Percentiles rank a stretch among this genome's conserved stretches.
Evolutionary conservation across 2,797 vertebrate species (phyloP).

Genomic region (Anguilla obscura): DNA sequence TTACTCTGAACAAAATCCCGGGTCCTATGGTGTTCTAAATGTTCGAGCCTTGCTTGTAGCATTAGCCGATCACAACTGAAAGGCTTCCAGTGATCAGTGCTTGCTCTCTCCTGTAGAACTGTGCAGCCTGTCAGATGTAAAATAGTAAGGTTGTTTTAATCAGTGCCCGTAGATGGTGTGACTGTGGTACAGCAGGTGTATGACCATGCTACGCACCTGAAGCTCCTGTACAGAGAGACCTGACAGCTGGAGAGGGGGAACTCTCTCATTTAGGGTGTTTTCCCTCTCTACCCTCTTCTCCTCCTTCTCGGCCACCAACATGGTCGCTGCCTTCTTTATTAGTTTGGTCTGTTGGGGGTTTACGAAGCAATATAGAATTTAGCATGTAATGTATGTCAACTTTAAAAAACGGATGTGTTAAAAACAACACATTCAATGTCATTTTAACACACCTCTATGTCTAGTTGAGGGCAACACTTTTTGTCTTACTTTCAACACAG

Average conservation of each 20-base stretch:
- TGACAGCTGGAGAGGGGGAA: conserved; percentile 61
- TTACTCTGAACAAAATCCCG: neutral
- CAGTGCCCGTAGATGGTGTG: neutral
- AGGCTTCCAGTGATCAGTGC: no score
- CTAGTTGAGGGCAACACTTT: no score
- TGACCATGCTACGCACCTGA: conserved; percentile 55
- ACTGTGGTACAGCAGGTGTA: neutral
- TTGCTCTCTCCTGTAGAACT: no score
- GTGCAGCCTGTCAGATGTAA: no score
- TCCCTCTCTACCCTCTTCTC: conserved; percentile 58
- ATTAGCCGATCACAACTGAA: neutral
- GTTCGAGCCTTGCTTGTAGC: neutral
- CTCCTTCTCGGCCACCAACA: conserved; percentile 67
- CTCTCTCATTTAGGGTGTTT: conserved; percentile 62
- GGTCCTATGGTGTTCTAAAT: neutral
- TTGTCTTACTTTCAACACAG: no score
- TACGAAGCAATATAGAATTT: neutral
- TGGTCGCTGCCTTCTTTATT: conserved; percentile 67
- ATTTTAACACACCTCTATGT: no score
- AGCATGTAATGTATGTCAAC: neutral
- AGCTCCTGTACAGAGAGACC: conserved; percentile 68
- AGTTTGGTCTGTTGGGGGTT: conserved; percentile 66
- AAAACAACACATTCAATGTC: no score
- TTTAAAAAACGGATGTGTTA: no score
- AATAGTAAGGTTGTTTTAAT: neutral